A percentile compares a stretch with the other conserved stretches of the same genome.
Evolutionary conservation across 2,113 vertebrate species (phyloP).

Genomic region (Uria lomvia): DNA sequence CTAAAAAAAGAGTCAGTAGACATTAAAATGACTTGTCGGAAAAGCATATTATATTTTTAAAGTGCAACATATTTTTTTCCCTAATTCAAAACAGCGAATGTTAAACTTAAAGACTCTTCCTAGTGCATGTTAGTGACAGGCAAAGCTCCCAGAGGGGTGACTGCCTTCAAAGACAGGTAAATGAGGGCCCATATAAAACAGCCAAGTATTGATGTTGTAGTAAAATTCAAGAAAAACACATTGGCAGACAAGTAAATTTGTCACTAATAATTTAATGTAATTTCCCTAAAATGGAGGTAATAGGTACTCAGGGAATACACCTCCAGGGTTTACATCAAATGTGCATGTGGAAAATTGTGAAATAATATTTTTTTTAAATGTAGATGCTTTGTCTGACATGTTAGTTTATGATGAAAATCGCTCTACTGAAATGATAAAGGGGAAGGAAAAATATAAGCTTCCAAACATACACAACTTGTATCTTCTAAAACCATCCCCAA

Average conservation of each 20-base stretch:
- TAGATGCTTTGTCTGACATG: slow-evolving; percentile 79
- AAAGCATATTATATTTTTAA: slow-evolving; percentile 57
- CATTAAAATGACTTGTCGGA: slow-evolving; percentile 20
- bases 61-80: slow-evolving; percentile 69
- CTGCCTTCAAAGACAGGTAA: slow-evolving; percentile 82
- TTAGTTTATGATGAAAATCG: slow-evolving; percentile 77
- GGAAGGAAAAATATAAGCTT: slow-evolving; percentile 13
- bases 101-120: slow-evolving; percentile 74
- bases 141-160: slow-evolving; percentile 77
- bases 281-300: slow-evolving; percentile 85
- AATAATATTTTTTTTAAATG: slow-evolving; percentile 72
- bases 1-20: neutral
- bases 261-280: slow-evolving; percentile 87
- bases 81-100: slow-evolving; percentile 71
- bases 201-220: slow-evolving; percentile 83
- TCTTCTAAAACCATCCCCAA: slow-evolving; percentile 15
- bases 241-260: slow-evolving; percentile 87
- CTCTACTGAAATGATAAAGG: slow-evolving; percentile 72
- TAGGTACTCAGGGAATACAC: slow-evolving; percentile 81
- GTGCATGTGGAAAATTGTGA: slow-evolving; percentile 76
- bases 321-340: slow-evolving; percentile 81
- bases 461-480: neutral
- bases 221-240: slow-evolving; percentile 85
- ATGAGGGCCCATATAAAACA: slow-evolving; percentile 80
- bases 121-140: slow-evolving; percentile 74